Conservation (phyloP, 2,888 invertebrate species). For the Aleiodes alternator region DNA sequence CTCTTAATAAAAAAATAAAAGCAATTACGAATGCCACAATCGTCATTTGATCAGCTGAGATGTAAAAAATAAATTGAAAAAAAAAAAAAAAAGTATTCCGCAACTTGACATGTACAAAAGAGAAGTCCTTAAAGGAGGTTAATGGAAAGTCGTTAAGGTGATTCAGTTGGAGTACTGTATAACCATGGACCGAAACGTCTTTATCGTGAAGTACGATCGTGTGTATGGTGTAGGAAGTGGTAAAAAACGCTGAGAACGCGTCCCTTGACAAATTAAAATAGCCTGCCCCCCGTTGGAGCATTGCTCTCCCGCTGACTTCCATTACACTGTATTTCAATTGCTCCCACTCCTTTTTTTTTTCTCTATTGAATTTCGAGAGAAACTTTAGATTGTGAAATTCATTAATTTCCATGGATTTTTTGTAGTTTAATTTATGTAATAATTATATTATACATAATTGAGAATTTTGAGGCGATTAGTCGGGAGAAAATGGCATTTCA, state of each 20-base stretch:
- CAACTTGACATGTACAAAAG: conserved; percentile 30
- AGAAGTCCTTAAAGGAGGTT: conserved; percentile 36
- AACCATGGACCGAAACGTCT: conserved; percentile 53
- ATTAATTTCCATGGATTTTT: too few species aligned
- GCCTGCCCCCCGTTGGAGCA: conserved; percentile 50
- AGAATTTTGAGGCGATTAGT: too few species aligned
- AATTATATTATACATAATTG: too few species aligned
- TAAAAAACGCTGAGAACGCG: conserved; percentile 43
- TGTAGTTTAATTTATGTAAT: too few species aligned
- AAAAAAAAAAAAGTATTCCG: conserved; percentile 3
- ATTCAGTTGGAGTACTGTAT: conserved; percentile 20
- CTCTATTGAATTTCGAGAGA: too few species aligned
- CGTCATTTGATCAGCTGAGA: conserved; percentile 8
- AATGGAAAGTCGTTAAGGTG: conserved; percentile 53
- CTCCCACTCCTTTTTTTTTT: too few species aligned
- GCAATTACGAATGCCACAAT: conserved; percentile 20
- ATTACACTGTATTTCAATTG: conserved; percentile 25
- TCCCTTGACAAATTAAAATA: conserved; percentile 64
- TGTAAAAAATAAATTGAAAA: neutral
- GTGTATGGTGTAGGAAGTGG: conserved; percentile 40
- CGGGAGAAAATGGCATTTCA: too few species aligned
- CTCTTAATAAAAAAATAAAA: conserved; percentile 6
- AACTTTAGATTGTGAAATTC: too few species aligned
- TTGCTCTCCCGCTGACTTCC: conserved; percentile 30
- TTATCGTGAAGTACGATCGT: conserved; percentile 52